A percentile compares a stretch with the other conserved stretches of the same genome.
Conservation (phyloP, 2,797 vertebrate genomes). For the Chelmon rostratus region DNA sequence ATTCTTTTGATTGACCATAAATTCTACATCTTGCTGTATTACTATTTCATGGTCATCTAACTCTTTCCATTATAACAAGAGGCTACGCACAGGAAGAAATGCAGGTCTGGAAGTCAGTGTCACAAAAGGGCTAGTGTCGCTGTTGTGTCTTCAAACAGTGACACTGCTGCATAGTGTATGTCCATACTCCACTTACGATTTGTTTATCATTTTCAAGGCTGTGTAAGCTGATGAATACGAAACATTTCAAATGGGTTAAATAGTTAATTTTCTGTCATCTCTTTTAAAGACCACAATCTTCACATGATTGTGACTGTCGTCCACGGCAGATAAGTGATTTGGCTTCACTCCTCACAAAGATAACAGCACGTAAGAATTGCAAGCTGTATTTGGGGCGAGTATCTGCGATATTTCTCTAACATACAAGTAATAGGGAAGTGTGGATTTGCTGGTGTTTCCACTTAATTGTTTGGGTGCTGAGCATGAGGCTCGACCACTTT, state of each 20-base stretch:
- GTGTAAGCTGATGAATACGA: background rate
- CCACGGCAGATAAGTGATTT: background rate
- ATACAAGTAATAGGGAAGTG: background rate
- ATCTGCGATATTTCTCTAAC: background rate
- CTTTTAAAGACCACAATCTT: background rate
- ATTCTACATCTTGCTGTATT: too few species aligned
- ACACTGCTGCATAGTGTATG: background rate
- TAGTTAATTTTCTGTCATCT: fast-evolving
- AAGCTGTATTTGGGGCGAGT: background rate
- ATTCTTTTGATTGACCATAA: too few species aligned
- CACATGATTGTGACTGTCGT: background rate
- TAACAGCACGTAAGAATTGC: background rate
- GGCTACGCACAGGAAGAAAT: too few species aligned
- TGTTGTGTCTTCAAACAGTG: background rate
- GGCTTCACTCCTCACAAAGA: background rate
- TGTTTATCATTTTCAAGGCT: background rate
- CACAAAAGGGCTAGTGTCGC: too few species aligned
- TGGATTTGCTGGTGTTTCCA: background rate
- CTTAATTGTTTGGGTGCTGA: background rate
- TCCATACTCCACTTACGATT: background rate
- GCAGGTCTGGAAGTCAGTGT: too few species aligned
- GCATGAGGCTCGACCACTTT: background rate
- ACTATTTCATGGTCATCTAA: too few species aligned
- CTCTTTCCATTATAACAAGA: too few species aligned
- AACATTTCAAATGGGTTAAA: background rate